Conservation (phyloP, 1,140 invertebrate species). For the Choristoneura fumiferana region DNA sequence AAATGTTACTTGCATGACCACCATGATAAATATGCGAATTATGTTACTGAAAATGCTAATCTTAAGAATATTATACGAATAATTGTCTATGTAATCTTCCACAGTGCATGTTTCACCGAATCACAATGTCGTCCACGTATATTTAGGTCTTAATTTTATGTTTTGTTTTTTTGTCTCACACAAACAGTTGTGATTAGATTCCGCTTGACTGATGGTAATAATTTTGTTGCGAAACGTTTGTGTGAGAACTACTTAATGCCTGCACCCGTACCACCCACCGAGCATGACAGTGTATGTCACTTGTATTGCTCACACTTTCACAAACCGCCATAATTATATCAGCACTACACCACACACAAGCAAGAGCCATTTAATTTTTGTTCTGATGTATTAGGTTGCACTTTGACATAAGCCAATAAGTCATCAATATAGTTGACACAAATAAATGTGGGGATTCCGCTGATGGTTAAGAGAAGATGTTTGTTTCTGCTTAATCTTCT, state of each 20-base stretch:
- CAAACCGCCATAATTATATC: slow-evolving; percentile 14
- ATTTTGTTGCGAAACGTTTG: slow-evolving; percentile 40
- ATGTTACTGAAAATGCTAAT: slow-evolving; percentile 28
- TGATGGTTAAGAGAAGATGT: no score
- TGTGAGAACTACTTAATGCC: slow-evolving; percentile 49
- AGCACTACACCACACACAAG: slow-evolving; percentile 7
- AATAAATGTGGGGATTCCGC: no score
- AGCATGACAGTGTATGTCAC: slow-evolving; percentile 58
- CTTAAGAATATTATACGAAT: slow-evolving; percentile 26
- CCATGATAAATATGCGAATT: slow-evolving; percentile 29
- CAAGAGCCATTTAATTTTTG: slow-evolving; percentile 5
- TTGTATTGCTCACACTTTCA: slow-evolving; percentile 25
- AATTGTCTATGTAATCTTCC: slow-evolving; percentile 46
- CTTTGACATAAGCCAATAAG: background rate
- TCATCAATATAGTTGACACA: background rate
- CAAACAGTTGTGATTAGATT: slow-evolving; percentile 34
- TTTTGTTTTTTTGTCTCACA: slow-evolving; percentile 48
- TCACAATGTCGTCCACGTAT: slow-evolving; percentile 55
- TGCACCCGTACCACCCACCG: slow-evolving; percentile 69
- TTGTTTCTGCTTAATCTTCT: no score
- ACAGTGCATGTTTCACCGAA: slow-evolving; percentile 74
- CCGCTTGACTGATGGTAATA: background rate
- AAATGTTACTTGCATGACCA: slow-evolving; percentile 47
- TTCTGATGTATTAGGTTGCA: slow-evolving; percentile 14
- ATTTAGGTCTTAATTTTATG: slow-evolving; percentile 53